Evolutionary conservation across 2,797 vertebrate genomes (phyloP), one percentile per base, ranked within the genome.

Genomic region (Xenops minutus): DNA sequence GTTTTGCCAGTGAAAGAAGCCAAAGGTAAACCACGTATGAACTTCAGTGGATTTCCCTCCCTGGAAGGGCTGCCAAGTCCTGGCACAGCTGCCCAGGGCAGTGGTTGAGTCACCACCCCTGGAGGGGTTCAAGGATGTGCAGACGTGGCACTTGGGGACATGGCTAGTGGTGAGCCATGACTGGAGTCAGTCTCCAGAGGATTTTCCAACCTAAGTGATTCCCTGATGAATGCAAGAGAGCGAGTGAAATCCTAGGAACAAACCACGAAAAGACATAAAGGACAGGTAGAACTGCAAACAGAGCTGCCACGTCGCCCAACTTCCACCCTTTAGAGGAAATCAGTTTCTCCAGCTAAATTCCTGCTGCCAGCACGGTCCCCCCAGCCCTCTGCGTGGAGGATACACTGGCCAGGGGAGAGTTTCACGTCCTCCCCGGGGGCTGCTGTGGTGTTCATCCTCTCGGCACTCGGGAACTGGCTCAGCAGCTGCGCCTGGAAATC

Each of bases 401-500:
- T 99, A 99, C 99, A 97, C 88, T 99, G 99, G 48, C 98, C 98
- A 37, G 98, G 97, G 44, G 98, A 99, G 44, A 97, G 98, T 93
- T 94, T 98, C 93, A 99, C 98, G 4, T 99, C 98, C 0, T 99
- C 98, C 58, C 98, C 99, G 0, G 99, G 99, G 26, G 98, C 97
- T 22, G 98, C 99, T 37, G 99, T 99, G 9, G 98, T 99, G 97
- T 99, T 99, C 98, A 99, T 98, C 95, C 98, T 98, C 97, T 99
- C 98, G 1, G 99, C 98, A 0, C 98, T 98, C 94, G 99, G 99
- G 62, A 99, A 99, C 95, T 99, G 99, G 95, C 98, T 99, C 98
- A 99, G 98, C 94, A 99, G 96, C 39, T 99, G 99, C 69, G 98
- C 98, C 98, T 99, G 99, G 97, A 99, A 99, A 92, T 99, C 99